phyloP scores from a whole-genome alignment of 2,113 vertebrate species.

The Pontoporia blainvillei region DNA sequence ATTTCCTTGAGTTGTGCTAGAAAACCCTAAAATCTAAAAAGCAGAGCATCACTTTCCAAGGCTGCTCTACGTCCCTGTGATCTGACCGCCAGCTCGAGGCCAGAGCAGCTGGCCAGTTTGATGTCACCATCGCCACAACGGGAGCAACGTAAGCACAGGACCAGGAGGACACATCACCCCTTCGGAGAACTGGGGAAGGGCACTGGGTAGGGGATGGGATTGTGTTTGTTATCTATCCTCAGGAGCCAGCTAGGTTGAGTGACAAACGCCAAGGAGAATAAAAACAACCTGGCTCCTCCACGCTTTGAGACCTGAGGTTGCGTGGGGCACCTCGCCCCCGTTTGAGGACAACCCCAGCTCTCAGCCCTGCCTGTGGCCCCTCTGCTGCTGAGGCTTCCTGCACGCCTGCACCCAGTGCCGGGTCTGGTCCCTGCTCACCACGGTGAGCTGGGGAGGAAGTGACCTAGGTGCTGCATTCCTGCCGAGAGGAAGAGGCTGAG shows the following conservation, averaged over 20 bases:
- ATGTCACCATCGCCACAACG: neutral
- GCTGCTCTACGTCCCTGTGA: neutral
- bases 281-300: neutral
- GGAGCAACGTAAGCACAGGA: neutral
- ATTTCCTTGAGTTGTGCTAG: slow-evolving; percentile 13
- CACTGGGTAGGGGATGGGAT: neutral
- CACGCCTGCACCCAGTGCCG: neutral
- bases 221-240: neutral
- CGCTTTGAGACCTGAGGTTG: neutral
- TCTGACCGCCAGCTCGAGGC: neutral
- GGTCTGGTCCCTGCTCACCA: neutral
- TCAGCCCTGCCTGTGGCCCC: neutral
- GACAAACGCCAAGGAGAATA: neutral
- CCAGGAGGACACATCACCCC: neutral
- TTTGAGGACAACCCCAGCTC: neutral
- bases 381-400: neutral
- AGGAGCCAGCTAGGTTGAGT: neutral
- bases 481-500: neutral
- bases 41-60: neutral
- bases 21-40: slow-evolving; percentile 37
- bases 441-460: neutral
- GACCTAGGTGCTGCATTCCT: neutral
- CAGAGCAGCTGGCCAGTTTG: neutral
- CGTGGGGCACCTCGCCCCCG: neutral
- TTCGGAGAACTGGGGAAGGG: neutral